These are phyloP conservation scores for Sakesphorus luctuosus DNA, from an alignment of 2,113 vertebrate species.

Conservation along the genomic window DNA sequence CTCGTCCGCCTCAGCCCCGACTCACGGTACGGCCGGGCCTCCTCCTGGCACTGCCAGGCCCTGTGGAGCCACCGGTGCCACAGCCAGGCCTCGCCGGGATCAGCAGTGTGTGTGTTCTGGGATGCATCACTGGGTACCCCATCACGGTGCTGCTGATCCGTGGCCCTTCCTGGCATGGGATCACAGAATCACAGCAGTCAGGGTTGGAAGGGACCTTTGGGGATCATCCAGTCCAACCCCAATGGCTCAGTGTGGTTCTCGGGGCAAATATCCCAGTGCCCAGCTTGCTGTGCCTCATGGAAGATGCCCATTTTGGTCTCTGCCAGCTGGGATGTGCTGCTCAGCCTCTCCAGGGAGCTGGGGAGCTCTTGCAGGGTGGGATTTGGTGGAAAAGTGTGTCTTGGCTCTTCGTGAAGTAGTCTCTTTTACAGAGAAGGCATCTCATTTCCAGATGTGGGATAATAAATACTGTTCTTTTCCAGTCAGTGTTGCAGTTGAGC, in stretches of 20 bases:
- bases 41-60: rapidly evolving
- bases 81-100: not conserved
- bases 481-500: not conserved
- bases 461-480: not conserved
- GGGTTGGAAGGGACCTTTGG: not conserved
- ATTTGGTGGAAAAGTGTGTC: not conserved
- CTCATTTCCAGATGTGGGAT: rapidly evolving
- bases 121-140: not conserved
- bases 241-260: not conserved
- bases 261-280: too few relatives aligned
- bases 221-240: not conserved
- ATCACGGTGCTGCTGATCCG: rapidly evolving
- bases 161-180: not conserved
- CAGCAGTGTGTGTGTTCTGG: not conserved
- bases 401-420: not conserved
- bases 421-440: not conserved
- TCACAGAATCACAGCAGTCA: not conserved
- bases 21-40: constrained; percentile 78
- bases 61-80: not conserved
- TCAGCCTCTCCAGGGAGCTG: rapidly evolving
- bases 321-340: not conserved
- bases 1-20: constrained; percentile 92
- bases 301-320: not conserved
- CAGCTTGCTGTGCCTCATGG: not conserved
- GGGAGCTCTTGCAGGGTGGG: not conserved